phyloP scores from a whole-genome alignment of 2,888 invertebrate species.

The Lutraria lutraria region DNA sequence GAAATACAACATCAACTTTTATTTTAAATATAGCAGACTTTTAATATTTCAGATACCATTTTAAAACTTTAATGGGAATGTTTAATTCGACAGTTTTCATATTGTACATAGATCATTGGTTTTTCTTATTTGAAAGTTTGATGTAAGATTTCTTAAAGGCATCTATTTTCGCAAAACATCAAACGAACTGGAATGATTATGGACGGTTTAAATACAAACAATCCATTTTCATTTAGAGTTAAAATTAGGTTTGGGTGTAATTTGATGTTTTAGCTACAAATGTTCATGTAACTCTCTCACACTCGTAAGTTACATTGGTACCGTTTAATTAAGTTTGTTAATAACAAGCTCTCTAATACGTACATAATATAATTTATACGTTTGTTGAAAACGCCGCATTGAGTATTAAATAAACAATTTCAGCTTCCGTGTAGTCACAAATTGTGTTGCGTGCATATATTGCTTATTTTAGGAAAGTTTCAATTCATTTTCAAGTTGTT shows the following conservation, averaged over 20 bases:
- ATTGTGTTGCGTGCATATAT: constrained; percentile 15
- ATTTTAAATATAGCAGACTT: neutral
- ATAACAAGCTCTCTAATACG: neutral
- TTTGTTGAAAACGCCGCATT: constrained; percentile 5
- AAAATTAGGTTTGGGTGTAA: neutral
- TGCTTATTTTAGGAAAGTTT: constrained; percentile 27
- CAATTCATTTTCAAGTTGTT: constrained; percentile 11
- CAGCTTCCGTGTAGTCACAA: neutral
- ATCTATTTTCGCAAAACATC: neutral
- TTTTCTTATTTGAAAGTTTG: neutral
- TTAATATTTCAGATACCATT: neutral
- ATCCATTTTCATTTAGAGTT: constrained; percentile 1
- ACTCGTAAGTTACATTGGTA: neutral
- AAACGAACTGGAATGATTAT: neutral
- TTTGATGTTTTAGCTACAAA: constrained; percentile 5
- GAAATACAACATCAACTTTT: no score
- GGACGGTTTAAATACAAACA: neutral
- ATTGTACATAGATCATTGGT: no score
- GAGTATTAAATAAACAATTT: constrained; percentile 13
- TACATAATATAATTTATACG: constrained; percentile 3
- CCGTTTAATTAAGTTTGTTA: constrained; percentile 5
- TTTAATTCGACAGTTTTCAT: no score
- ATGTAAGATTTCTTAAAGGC: neutral
- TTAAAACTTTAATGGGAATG: no score
- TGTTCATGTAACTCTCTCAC: neutral